A percentile compares a stretch with the other conserved stretches of the same genome.
These are phyloP conservation scores for Drosophila miranda DNA, from an alignment of 1,140 invertebrate species.

Conservation along the genomic window DNA sequence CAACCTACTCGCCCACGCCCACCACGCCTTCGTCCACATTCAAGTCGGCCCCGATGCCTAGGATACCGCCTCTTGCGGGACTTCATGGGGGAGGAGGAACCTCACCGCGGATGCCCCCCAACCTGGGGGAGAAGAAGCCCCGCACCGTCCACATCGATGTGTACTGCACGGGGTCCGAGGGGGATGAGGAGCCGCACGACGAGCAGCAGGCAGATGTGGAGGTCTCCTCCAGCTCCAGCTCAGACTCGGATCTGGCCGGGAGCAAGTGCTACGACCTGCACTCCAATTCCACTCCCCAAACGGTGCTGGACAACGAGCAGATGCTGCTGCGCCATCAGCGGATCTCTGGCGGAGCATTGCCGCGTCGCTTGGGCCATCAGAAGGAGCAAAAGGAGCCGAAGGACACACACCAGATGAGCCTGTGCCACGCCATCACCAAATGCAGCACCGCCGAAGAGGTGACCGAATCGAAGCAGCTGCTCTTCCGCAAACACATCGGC, in stretches of 20 bases:
- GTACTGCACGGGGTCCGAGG: constrained; percentile 89
- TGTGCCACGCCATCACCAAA: constrained; percentile 77
- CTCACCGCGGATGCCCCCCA: constrained; percentile 11
- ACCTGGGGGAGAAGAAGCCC: constrained; percentile 84
- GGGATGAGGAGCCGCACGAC: constrained; percentile 85
- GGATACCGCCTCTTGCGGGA: constrained; percentile 55
- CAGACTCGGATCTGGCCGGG: constrained; percentile 44
- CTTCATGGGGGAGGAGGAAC: constrained; percentile 30
- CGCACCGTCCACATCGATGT: constrained; percentile 90
- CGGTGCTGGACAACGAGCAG: constrained; percentile 86
- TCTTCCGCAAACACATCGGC: constrained; percentile 81
- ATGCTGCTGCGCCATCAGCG: constrained; percentile 85
- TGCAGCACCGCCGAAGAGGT: constrained; percentile 80
- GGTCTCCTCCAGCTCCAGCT: constrained; percentile 72
- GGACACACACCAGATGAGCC: constrained; percentile 27
- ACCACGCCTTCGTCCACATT: constrained; percentile 67
- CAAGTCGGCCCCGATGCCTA: constrained; percentile 73
- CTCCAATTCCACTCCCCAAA: constrained; percentile 84
- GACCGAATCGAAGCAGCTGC: constrained; percentile 78
- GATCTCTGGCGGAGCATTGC: constrained; percentile 82
- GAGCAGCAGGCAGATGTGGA: constrained; percentile 85
- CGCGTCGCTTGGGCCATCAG: constrained; percentile 68
- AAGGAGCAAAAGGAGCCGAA: constrained; percentile 15
- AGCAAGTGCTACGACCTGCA: constrained; percentile 67
- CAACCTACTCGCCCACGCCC: constrained; percentile 66